phyloP scores from a whole-genome alignment of 2,888 invertebrate genomes.

The Drosophila percnosoma region DNA sequence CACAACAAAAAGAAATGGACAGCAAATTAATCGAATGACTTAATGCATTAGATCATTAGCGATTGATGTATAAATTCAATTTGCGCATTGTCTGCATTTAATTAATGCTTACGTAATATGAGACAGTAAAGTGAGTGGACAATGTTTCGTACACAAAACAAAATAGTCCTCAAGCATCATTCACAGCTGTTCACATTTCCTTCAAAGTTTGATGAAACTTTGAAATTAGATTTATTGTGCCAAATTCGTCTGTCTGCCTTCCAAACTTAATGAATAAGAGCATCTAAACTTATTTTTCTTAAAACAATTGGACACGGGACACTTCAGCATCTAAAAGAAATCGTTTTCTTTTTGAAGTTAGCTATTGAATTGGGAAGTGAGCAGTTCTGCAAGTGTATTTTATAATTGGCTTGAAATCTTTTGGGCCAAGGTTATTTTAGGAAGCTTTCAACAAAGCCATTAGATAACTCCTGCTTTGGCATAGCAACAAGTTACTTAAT shows the following conservation, averaged over 20 bases:
- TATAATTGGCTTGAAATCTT: neutral
- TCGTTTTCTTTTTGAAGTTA: neutral
- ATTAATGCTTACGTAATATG: neutral
- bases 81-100: neutral
- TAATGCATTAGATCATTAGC: constrained; percentile 2
- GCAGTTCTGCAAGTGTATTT: neutral
- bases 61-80: neutral
- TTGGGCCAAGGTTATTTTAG: neutral
- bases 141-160: neutral
- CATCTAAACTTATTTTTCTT: neutral
- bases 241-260: neutral
- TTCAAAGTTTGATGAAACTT: neutral
- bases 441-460: constrained; percentile 7
- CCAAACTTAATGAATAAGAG: neutral
- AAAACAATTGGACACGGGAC: neutral
- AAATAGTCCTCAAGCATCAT: neutral
- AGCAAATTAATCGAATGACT: neutral
- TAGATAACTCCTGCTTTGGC: constrained; percentile 31
- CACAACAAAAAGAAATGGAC: neutral
- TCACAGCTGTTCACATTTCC: neutral
- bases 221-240: neutral
- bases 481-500: constrained; percentile 55
- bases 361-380: neutral
- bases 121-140: neutral
- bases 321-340: neutral